Base-by-base conservation (phyloP, 23 tunicate species). In the Ciona savignyi region DNA sequence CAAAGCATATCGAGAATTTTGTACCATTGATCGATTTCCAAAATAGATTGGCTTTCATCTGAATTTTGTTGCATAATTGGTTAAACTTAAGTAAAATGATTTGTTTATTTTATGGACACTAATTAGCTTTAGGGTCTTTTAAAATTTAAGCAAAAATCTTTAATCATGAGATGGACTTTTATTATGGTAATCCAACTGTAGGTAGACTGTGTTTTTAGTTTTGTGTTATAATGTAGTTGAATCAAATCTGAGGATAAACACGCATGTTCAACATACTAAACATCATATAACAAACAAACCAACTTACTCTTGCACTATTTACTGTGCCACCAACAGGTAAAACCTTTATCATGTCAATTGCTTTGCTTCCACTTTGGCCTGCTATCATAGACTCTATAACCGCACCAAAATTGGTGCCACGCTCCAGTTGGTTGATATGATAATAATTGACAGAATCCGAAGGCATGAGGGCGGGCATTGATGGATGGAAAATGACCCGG, bases 1-100 rank as follows among this genome's bases (percentile, higher is more conserved):
- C 86, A 30, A 81, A 81, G 64, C 86, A 81, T 42, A 81, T 29
- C 6, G 86, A 81, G 32, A 81, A 81, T 23, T 74, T 74, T 3
- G 72, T 42, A 33, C 74, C 79, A 28, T 23, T 34, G 66, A 73
- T 74, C 3, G 74, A 79, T 65, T 69, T 65, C 81, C 81, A 77
- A 65, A 32, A 77, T 27, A 61, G 63, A 25, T 68, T 70, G 0
- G 32, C 67, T 11, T 56, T 70, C 0, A 70, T 71, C 85, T 68
- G 33, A 23, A n/a, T 34, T 20, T 23, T 21, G 35, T n/a, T n/a
- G n/a, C n/a, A n/a, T n/a, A n/a, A n/a, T n/a, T n/a, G n/a, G n/a
- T n/a, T n/a, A n/a, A n/a, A n/a, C n/a, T n/a, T n/a, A n/a, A n/a
- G n/a, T n/a, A n/a, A n/a, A n/a, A n/a, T n/a, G n/a, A n/a, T n/a